phyloP scores from a whole-genome alignment of 2,113 vertebrate species.

The Numenius arquata region DNA sequence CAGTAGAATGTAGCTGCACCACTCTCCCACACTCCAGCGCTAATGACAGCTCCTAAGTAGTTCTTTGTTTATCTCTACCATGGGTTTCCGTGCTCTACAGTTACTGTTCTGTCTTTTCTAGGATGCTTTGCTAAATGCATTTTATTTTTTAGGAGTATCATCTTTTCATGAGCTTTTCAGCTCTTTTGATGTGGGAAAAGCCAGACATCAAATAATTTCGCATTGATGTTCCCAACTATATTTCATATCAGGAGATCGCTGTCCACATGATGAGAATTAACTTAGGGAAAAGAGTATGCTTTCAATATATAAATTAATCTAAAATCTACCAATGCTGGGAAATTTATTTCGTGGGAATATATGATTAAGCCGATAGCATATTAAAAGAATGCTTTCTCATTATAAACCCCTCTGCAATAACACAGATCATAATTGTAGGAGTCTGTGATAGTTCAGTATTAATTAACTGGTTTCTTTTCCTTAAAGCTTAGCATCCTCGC shows the following conservation, averaged over 20 bases:
- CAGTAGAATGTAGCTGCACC: neutral
- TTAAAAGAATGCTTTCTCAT: neutral
- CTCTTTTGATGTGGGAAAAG: neutral
- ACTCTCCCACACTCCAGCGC: neutral
- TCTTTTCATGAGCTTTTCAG: neutral
- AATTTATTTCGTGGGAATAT: neutral
- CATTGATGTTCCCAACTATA: neutral
- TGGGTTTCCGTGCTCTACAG: neutral
- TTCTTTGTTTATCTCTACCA: neutral
- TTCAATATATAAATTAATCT: neutral
- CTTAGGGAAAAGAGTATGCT: neutral
- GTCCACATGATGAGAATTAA: neutral
- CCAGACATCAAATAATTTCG: constrained; percentile 7
- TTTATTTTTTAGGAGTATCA: neutral
- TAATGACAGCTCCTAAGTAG: neutral
- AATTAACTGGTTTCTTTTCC: neutral
- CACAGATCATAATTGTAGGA: neutral
- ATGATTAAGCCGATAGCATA: neutral
- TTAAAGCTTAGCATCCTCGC: neutral
- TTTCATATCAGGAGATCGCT: neutral
- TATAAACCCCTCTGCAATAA: neutral
- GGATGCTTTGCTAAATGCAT: neutral
- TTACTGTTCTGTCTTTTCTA: neutral
- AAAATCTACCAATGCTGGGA: neutral
- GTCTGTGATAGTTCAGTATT: neutral